These are phyloP conservation scores for Drosophila nigromelanica DNA, from an alignment of 1,140 invertebrate genomes.

Conservation along the genomic window DNA sequence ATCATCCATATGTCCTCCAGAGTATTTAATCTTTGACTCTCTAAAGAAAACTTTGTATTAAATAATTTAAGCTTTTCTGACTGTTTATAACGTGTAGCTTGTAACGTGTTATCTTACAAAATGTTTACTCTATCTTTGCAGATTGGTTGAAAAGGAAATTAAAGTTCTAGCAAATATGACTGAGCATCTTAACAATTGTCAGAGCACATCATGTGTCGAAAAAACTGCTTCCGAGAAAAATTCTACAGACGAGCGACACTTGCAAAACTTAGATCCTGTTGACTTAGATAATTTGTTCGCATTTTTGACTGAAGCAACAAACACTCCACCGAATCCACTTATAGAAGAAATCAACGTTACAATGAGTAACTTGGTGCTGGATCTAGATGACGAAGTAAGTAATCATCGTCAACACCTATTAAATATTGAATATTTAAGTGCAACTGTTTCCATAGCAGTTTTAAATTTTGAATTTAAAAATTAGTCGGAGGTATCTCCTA, in stretches of 20 bases:
- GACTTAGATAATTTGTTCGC: slow-evolving; percentile 97
- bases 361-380: slow-evolving; percentile 92
- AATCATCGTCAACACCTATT: not conserved
- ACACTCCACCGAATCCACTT: slow-evolving; percentile 85
- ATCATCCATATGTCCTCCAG: too few relatives aligned
- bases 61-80: too few relatives aligned
- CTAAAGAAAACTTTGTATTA: too few relatives aligned
- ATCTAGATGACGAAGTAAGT: slow-evolving; percentile 88
- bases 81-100: too few relatives aligned
- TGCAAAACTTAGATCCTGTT: slow-evolving; percentile 88
- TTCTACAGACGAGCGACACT: slow-evolving; percentile 23
- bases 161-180: slow-evolving; percentile 90
- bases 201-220: slow-evolving; percentile 64
- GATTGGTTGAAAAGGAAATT: slow-evolving; percentile 90
- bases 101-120: not conserved
- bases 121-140: slow-evolving; percentile 81
- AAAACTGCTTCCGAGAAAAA: slow-evolving; percentile 11
- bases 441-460: too few relatives aligned
- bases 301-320: slow-evolving; percentile 93
- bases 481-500: too few relatives aligned
- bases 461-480: too few relatives aligned
- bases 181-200: slow-evolving; percentile 89
- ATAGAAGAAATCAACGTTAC: slow-evolving; percentile 93
- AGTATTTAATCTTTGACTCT: too few relatives aligned
- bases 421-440: too few relatives aligned